phyloP scores from a whole-genome alignment of 1,140 invertebrate species.

The Papilio xuthus region DNA sequence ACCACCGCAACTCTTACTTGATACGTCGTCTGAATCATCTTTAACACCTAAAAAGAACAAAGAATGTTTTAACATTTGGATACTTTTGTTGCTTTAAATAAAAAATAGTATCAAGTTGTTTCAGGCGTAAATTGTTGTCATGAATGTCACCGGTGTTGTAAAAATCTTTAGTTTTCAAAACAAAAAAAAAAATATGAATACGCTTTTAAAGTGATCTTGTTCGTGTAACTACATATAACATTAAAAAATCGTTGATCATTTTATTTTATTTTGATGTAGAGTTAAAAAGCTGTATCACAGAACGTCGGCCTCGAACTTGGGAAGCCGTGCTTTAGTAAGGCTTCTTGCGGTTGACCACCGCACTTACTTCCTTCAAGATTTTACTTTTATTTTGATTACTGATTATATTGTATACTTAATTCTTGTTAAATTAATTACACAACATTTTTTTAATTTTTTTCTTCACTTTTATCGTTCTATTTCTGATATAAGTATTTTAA shows the following conservation, averaged over 20 bases:
- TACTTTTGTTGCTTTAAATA: too few relatives aligned
- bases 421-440: neutral
- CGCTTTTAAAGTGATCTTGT: neutral
- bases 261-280: neutral
- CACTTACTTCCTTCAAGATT: conserved; percentile 58
- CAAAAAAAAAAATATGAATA: too few relatives aligned
- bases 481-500: too few relatives aligned
- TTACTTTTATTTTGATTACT: conserved; percentile 38
- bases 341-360: conserved; percentile 66
- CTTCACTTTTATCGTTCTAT: too few relatives aligned
- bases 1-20: conserved; percentile 70
- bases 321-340: conserved; percentile 47
- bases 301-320: conserved; percentile 38
- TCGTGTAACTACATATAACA: neutral
- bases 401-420: neutral
- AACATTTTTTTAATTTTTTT: neutral
- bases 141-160: too few relatives aligned
- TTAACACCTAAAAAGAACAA: conserved; percentile 65
- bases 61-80: neutral
- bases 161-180: too few relatives aligned
- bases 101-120: too few relatives aligned
- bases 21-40: conserved; percentile 77
- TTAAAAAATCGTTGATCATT: neutral
- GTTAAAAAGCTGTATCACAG: neutral
- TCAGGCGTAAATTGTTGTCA: too few relatives aligned